phyloP scores from a whole-genome alignment of 2,797 vertebrate species.

The Craterocephalus amniculus region DNA sequence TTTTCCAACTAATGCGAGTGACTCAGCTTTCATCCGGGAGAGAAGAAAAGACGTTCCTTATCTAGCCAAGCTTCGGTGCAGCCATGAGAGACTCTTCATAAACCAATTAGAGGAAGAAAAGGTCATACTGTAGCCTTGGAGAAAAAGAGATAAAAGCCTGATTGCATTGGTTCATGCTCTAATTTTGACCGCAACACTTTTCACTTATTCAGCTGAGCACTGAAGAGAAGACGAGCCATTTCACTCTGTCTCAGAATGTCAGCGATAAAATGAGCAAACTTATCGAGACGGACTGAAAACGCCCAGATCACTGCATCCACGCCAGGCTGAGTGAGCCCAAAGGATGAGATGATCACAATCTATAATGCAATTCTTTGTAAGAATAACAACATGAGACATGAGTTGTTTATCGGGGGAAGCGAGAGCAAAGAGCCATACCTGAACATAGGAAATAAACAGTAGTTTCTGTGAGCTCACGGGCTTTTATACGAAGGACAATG shows the following conservation, averaged over 20 bases:
- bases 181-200: conserved; percentile 75
- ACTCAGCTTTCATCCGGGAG: conserved; percentile 32
- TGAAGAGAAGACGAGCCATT: conserved; percentile 51
- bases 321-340: conserved; percentile 32
- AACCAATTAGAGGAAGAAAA: conserved; percentile 79
- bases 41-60: conserved; percentile 46
- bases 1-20: conserved; percentile 35
- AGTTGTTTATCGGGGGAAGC: conserved; percentile 51
- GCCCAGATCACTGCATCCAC: conserved; percentile 17
- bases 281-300: conserved; percentile 42
- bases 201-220: conserved; percentile 63
- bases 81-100: conserved; percentile 67
- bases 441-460: background rate
- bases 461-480: background rate
- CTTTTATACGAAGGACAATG: conserved; percentile 14
- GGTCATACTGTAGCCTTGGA: conserved; percentile 70
- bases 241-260: conserved; percentile 17
- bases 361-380: conserved; percentile 59
- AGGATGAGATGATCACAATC: conserved; percentile 61
- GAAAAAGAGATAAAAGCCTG: conserved; percentile 69
- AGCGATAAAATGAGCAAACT: conserved; percentile 46
- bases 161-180: conserved; percentile 73
- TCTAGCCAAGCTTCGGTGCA: conserved; percentile 61
- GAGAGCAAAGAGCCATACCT: conserved; percentile 13
- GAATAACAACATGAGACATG: conserved; percentile 54